phyloP scores from a whole-genome alignment of 2,888 invertebrate genomes.

The Dione juno region DNA sequence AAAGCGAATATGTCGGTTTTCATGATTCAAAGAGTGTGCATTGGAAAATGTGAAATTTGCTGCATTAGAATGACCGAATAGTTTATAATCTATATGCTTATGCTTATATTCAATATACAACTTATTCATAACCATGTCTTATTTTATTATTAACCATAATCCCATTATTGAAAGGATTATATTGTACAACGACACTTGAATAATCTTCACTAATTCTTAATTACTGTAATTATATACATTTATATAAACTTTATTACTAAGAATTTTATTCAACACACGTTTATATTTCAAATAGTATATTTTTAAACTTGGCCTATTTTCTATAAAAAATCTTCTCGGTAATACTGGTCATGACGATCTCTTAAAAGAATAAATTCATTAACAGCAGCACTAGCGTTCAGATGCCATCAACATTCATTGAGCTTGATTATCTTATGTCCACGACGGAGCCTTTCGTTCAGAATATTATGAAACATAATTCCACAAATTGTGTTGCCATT shows the following conservation, averaged over 20 bases:
- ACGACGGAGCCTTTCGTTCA: constrained; percentile 30
- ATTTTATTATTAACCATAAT: too few relatives aligned
- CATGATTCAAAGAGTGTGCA: constrained; percentile 25
- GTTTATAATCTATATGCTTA: too few relatives aligned
- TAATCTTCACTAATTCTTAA: background rate
- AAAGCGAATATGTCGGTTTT: constrained; percentile 14
- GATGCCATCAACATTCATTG: constrained; percentile 56
- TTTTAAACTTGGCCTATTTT: constrained; percentile 28
- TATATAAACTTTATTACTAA: background rate
- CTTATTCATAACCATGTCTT: too few relatives aligned
- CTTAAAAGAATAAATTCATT: constrained; percentile 36
- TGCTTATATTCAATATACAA: too few relatives aligned
- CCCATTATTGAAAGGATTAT: background rate
- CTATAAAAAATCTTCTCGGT: constrained; percentile 1
- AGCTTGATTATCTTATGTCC: constrained; percentile 54
- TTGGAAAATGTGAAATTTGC: constrained; percentile 39
- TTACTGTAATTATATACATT: background rate
- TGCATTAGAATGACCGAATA: constrained; percentile 18
- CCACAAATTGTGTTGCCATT: background rate
- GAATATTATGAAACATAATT: constrained; percentile 32
- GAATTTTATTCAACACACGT: constrained; percentile 11
- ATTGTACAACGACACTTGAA: background rate
- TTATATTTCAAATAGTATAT: constrained; percentile 10
- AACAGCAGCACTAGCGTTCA: constrained; percentile 25
- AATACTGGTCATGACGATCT: constrained; percentile 17